phyloP scores from a whole-genome alignment of 2,888 invertebrate genomes.

The Aspidapion aeneum region DNA sequence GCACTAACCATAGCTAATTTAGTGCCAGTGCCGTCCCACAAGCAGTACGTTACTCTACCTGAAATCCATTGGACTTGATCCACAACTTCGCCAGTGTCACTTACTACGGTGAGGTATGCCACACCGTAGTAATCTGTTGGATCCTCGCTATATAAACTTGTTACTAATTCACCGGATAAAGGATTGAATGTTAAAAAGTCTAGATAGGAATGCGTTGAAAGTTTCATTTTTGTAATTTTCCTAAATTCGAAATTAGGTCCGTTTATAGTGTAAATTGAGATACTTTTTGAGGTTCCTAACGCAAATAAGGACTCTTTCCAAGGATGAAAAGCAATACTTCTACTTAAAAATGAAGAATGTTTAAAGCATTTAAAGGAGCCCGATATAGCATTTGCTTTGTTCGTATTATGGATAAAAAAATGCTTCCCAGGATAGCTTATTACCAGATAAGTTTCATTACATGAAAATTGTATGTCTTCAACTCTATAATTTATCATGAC shows the following conservation, averaged over 20 bases:
- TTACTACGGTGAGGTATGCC: slow-evolving; percentile 24
- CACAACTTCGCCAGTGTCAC: slow-evolving; percentile 25
- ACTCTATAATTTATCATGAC: slow-evolving; percentile 27
- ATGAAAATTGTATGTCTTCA: slow-evolving; percentile 29
- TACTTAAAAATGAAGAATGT: not conserved
- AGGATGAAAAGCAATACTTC: slow-evolving; percentile 48
- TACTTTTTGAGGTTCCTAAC: slow-evolving; percentile 36
- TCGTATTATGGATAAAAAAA: not conserved
- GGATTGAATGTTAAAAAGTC: slow-evolving; percentile 46
- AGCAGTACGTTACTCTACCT: slow-evolving; percentile 28
- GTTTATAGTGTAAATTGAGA: slow-evolving; percentile 27
- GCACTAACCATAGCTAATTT: slow-evolving; percentile 44
- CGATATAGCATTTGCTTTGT: not conserved
- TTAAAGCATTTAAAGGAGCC: not conserved
- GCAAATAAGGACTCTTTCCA: slow-evolving; percentile 47
- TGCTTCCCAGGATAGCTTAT: slow-evolving; percentile 22
- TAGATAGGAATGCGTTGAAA: slow-evolving; percentile 35
- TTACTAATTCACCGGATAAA: slow-evolving; percentile 47
- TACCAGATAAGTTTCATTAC: slow-evolving; percentile 31
- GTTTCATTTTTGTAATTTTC: slow-evolving; percentile 27
- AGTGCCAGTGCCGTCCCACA: slow-evolving; percentile 32
- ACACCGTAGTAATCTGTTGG: not conserved
- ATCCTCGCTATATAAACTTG: slow-evolving; percentile 32
- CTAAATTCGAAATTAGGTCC: slow-evolving; percentile 14
- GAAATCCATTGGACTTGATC: slow-evolving; percentile 30